Conservation (phyloP, 2,888 invertebrate genomes). For the Chydorus sphaericus region DNA sequence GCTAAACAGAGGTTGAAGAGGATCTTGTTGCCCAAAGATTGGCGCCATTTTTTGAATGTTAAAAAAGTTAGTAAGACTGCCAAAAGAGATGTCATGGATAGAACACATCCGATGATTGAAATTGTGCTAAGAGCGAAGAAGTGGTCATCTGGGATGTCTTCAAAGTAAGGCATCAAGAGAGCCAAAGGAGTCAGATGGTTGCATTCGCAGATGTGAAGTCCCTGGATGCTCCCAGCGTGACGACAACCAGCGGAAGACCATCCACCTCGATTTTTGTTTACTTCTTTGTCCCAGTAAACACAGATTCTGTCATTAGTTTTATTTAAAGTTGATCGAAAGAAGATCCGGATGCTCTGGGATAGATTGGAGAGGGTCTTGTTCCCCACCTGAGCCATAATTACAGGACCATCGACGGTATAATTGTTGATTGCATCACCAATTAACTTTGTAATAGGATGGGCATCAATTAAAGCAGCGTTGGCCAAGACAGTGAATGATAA, state of each 20-base stretch:
- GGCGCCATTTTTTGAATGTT: slow-evolving; percentile 42
- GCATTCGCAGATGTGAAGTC: slow-evolving; percentile 4
- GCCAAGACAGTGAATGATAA: background rate
- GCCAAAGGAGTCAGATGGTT: slow-evolving; percentile 6
- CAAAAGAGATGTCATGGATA: slow-evolving; percentile 42
- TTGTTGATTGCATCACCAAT: no score
- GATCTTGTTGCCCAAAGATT: slow-evolving; percentile 46
- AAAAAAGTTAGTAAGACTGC: slow-evolving; percentile 43
- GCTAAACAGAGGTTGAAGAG: slow-evolving; percentile 47
- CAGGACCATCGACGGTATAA: background rate
- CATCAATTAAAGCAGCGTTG: background rate
- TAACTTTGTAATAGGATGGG: background rate
- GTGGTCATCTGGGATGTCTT: slow-evolving; percentile 9
- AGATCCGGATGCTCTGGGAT: background rate
- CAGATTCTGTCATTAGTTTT: background rate
- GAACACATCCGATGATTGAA: slow-evolving; percentile 40
- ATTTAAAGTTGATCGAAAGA: background rate
- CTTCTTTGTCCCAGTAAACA: slow-evolving; percentile 3
- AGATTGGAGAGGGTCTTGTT: background rate
- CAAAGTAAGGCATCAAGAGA: slow-evolving; percentile 2
- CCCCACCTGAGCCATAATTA: background rate
- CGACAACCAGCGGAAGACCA: slow-evolving; percentile 3
- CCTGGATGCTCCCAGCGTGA: background rate
- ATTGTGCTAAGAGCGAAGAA: slow-evolving; percentile 37
- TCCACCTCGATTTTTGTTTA: background rate